phyloP scores from a whole-genome alignment of 1,140 invertebrate species.

The Atta cephalotes region DNA sequence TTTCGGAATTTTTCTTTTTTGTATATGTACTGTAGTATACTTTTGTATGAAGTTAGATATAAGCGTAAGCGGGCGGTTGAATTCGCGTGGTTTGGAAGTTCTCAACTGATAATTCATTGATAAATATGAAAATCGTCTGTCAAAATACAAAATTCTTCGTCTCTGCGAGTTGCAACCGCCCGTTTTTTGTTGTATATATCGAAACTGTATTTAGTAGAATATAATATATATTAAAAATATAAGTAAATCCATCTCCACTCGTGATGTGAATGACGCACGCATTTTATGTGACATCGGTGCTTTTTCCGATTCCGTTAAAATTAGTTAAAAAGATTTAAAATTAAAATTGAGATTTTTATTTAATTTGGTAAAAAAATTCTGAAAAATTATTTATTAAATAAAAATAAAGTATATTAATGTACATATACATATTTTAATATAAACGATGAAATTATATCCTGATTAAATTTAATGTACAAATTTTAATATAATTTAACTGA shows the following conservation, averaged over 20 bases:
- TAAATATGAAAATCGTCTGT: neutral
- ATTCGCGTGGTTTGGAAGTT: neutral
- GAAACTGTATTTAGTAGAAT: slow-evolving; percentile 60
- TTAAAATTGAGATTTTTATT: neutral
- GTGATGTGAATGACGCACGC: neutral
- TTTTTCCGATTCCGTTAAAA: slow-evolving; percentile 28
- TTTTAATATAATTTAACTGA: too few species aligned
- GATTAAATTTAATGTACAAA: too few species aligned
- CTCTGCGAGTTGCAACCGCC: neutral
- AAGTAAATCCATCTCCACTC: neutral
- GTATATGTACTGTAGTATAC: slow-evolving; percentile 85
- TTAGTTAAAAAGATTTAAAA: neutral
- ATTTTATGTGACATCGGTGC: neutral
- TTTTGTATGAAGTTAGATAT: slow-evolving; percentile 72
- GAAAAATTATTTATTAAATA: neutral
- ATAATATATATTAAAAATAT: slow-evolving; percentile 44
- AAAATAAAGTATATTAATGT: too few species aligned
- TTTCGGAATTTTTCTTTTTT: slow-evolving; percentile 71
- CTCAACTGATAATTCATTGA: neutral
- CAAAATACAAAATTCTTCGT: neutral
- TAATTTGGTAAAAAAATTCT: neutral
- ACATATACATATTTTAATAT: too few species aligned
- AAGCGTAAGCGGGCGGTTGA: slow-evolving; percentile 11
- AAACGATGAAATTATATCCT: too few species aligned
- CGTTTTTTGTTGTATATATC: slow-evolving; percentile 82